These are phyloP conservation scores for Drosophila malerkotliana DNA, from an alignment of 1,140 invertebrate genomes.

Conservation along the genomic window DNA sequence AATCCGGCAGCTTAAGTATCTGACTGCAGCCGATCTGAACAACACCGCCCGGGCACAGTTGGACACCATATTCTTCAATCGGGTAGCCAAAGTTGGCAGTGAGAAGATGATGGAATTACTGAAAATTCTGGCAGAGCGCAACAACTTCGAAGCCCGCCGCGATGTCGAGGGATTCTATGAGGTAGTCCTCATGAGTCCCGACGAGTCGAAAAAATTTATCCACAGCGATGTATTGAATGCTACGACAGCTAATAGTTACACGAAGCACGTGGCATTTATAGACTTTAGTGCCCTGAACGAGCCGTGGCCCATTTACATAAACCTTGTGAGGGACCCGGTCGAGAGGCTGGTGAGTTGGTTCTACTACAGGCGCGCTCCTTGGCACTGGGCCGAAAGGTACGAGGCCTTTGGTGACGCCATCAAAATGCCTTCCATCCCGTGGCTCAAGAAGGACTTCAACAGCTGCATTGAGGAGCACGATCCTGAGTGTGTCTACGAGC, in stretches of 20 bases:
- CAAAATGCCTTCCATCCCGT: conserved; percentile 90
- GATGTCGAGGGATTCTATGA: conserved; percentile 93
- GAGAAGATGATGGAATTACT: conserved; percentile 95
- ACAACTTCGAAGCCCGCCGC: conserved; percentile 92
- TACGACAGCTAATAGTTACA: conserved; percentile 86
- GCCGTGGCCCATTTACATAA: conserved; percentile 94
- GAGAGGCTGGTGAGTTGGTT: conserved; percentile 96
- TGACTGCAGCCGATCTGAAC: conserved; percentile 86
- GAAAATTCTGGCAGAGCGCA: conserved; percentile 88
- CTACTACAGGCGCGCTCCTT: conserved; percentile 92
- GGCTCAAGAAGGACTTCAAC: conserved; percentile 95
- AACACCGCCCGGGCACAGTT: conserved; percentile 90
- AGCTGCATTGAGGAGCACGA: conserved; percentile 92
- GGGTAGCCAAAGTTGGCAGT: conserved; percentile 93
- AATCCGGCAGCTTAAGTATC: conserved; percentile 67
- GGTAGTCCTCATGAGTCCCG: conserved; percentile 84
- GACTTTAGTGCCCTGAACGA: conserved; percentile 90
- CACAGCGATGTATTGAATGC: conserved; percentile 85
- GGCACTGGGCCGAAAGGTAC: conserved; percentile 94
- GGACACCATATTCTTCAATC: conserved; percentile 94
- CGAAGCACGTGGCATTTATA: conserved; percentile 92
- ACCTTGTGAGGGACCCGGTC: conserved; percentile 93
- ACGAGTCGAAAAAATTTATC: conserved; percentile 86
- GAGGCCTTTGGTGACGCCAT: conserved; percentile 92
- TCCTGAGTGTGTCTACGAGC: conserved; percentile 91